A percentile compares a stretch with the other conserved stretches of the same genome.
These are phyloP conservation scores for Lethenteron reissneri DNA, from an alignment of 2,113 vertebrate species.

Conservation along the genomic window DNA sequence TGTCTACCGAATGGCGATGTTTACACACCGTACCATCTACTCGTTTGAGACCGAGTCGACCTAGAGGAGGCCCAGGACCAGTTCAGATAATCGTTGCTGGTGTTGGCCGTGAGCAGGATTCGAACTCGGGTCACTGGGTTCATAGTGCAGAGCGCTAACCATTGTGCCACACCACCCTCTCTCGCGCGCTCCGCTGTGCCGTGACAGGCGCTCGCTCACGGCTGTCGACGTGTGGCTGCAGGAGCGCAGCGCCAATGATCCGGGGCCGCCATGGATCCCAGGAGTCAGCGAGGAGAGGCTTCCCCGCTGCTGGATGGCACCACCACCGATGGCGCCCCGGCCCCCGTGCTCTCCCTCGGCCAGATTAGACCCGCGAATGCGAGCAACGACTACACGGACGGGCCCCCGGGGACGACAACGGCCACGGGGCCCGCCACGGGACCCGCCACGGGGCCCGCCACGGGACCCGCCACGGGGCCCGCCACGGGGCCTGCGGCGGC, in stretches of 20 bases:
- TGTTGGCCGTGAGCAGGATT: background rate
- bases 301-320: constrained; percentile 33
- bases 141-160: background rate
- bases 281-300: constrained; percentile 30
- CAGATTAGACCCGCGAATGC: constrained; percentile 58
- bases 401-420: constrained; percentile 35
- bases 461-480: constrained; percentile 19
- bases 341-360: constrained; percentile 54
- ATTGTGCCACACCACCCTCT: background rate
- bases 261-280: constrained; percentile 24
- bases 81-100: background rate
- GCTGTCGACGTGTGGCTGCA: background rate
- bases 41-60: background rate
- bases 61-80: background rate
- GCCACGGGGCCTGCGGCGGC: constrained; percentile 34
- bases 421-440: no score
- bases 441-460: constrained; percentile 22
- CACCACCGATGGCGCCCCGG: constrained; percentile 33
- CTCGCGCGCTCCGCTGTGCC: background rate
- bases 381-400: constrained; percentile 79
- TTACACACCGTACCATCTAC: background rate
- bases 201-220: background rate
- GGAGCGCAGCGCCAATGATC: constrained; percentile 4
- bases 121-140: background rate
- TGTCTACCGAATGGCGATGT: no score